Percentiles rank a stretch among this genome's conserved stretches.
Conservation (phyloP, 2,888 invertebrate genomes). For the Dolomedes plantarius region DNA sequence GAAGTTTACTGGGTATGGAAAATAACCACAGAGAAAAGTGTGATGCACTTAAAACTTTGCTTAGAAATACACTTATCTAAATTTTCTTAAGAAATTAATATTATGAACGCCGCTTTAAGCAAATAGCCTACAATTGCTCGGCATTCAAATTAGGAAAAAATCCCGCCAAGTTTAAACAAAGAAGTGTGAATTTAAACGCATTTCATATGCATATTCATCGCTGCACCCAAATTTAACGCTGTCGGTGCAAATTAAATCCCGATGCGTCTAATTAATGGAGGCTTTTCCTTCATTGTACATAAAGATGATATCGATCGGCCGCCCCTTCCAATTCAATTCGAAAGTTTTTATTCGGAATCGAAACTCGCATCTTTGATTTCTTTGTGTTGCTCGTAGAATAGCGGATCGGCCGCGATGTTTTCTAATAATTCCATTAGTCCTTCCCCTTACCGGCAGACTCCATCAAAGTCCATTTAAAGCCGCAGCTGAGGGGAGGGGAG, state of each 20-base stretch:
- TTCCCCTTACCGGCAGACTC: constrained; percentile 42
- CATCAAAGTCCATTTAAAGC: constrained; percentile 69
- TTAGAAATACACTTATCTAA: not conserved
- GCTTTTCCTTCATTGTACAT: not conserved
- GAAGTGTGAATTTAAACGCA: not conserved
- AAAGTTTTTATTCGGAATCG: constrained; percentile 45
- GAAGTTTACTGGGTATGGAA: not conserved
- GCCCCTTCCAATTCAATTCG: constrained; percentile 7
- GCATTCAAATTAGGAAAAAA: not conserved
- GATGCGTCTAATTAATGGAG: constrained; percentile 8
- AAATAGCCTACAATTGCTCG: not conserved
- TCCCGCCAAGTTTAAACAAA: not conserved
- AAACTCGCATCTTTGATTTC: constrained; percentile 61
- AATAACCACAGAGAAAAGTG: not conserved
- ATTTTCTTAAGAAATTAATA: not conserved
- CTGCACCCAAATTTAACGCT: not conserved
- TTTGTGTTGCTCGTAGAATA: constrained; percentile 60
- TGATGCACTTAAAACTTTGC: not conserved
- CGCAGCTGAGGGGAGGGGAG: constrained; percentile 35
- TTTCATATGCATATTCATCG: not conserved
- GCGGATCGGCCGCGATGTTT: constrained; percentile 66
- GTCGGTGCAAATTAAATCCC: not conserved
- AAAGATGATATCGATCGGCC: not conserved
- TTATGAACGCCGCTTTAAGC: not conserved
- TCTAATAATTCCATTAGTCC: constrained; percentile 70